Evolutionary conservation across 2,113 vertebrate species (phyloP), one percentile per base, ranked within the genome.

Genomic region (Gymnobelideus leadbeateri): DNA sequence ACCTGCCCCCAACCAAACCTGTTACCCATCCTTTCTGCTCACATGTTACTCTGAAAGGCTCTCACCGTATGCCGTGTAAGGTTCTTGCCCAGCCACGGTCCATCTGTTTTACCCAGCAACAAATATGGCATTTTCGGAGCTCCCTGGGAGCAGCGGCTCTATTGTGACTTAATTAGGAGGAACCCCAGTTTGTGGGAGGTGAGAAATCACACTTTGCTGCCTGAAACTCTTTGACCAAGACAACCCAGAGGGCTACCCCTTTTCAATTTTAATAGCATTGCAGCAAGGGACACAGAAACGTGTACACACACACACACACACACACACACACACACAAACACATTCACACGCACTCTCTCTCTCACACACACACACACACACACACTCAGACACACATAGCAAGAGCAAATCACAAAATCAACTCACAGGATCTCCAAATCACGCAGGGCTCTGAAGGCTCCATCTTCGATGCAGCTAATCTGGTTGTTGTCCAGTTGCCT

Each of bases 401-500:
- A 89, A 94, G 95, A 97, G 94, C 96, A 92, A 96, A 93, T 97
- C 95, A 89, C 98, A 98, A 89, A 98, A 98, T 96, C 98, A 94
- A 99, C 99, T 99, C 98, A 99, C 99, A 99, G 99, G 98, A 99
- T 99, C 99, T 99, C 99, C 99, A 99, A 98, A 99, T 99, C 99
- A 97, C 99, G 99, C 98, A 99, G 99, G 52, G 99, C 99, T 98
- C 99, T 99, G 99, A 99, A 99, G 99, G 99, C 99, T 99, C 99
- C 99, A 99, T 99, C 99, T 99, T 99, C 99, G 96, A 99, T 99
- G 99, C 99, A 99, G 99, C 99, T 99, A 99, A 99, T 99, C 99
- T 99, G 99, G 99, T 99, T 99, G 99, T 99, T 99, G 99, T 99
- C 99, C 99, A 99, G 99, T 98, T 99, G 99, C 99, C 99, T 99